A percentile compares a stretch with the other conserved stretches of the same genome.
Conservation (phyloP, 2,888 invertebrate species). For the Aelia acuminata region DNA sequence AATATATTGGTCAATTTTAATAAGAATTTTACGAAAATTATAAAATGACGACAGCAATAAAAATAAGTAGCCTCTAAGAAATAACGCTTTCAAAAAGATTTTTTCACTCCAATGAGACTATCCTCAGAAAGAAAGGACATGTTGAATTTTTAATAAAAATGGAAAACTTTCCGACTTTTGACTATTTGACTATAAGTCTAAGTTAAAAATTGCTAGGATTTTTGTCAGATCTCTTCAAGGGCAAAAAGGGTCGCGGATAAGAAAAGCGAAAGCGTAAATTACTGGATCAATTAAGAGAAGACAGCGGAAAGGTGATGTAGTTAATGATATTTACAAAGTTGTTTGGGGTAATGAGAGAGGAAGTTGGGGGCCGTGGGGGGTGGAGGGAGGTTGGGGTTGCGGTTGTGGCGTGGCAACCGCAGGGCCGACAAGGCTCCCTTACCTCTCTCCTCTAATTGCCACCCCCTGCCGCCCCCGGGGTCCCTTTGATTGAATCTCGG, state of each 20-base stretch:
- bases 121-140: not conserved
- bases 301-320: constrained; percentile 52
- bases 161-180: too few relatives aligned
- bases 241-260: not conserved
- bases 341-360: constrained; percentile 52
- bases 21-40: too few relatives aligned
- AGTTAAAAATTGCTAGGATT: not conserved
- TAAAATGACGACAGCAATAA: too few relatives aligned
- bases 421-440: constrained; percentile 39
- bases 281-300: constrained; percentile 41
- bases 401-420: constrained; percentile 55
- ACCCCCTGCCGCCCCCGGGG: not conserved
- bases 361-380: not conserved
- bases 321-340: constrained; percentile 54
- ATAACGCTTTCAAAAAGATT: too few relatives aligned
- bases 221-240: not conserved
- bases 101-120: too few relatives aligned
- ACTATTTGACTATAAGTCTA: not conserved
- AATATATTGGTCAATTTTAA: too few relatives aligned
- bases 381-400: constrained; percentile 9
- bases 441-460: constrained; percentile 40
- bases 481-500: constrained; percentile 54
- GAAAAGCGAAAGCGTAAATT: constrained; percentile 14
- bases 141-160: not conserved
- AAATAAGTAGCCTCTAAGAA: too few relatives aligned